Percentiles rank a stretch among this genome's conserved stretches.
These are phyloP conservation scores for Catostylus mosaicus DNA, from an alignment of 30 jellyfish, hydroid and myxozoan species.

Conservation along the genomic window DNA sequence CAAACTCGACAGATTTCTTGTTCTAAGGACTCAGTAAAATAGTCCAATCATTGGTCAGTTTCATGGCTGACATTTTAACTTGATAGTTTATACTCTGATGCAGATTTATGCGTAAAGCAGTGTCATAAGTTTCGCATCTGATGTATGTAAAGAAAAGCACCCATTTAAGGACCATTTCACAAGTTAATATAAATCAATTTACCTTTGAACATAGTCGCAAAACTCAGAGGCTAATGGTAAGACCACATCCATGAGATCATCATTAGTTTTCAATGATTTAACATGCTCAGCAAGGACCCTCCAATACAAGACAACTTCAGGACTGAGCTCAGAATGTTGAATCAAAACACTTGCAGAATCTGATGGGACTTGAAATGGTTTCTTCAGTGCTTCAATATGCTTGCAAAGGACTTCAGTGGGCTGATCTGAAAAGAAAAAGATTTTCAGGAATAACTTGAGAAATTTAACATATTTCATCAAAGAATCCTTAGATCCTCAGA, in stretches of 20 bases:
- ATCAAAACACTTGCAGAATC: constrained; percentile 55
- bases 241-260: constrained; percentile 69
- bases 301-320: constrained; percentile 88
- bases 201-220: constrained; percentile 88
- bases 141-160: no score
- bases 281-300: constrained; percentile 76
- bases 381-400: constrained; percentile 71
- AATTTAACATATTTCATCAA: no score
- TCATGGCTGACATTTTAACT: not conserved
- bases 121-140: no score
- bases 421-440: constrained; percentile 50
- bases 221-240: constrained; percentile 85
- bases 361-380: constrained; percentile 28
- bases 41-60: no score
- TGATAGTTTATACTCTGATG: not conserved
- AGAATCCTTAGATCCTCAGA: no score
- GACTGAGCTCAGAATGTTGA: constrained; percentile 41
- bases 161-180: no score
- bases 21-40: no score
- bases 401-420: constrained; percentile 32
- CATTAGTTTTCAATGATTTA: constrained; percentile 56
- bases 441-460: no score
- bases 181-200: no score
- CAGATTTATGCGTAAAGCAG: no score
- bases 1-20: no score